Percentiles rank a stretch among this genome's conserved stretches.
Evolutionary conservation across 2,113 vertebrate species (phyloP).

Genomic region (Brachyistius frenatus): DNA sequence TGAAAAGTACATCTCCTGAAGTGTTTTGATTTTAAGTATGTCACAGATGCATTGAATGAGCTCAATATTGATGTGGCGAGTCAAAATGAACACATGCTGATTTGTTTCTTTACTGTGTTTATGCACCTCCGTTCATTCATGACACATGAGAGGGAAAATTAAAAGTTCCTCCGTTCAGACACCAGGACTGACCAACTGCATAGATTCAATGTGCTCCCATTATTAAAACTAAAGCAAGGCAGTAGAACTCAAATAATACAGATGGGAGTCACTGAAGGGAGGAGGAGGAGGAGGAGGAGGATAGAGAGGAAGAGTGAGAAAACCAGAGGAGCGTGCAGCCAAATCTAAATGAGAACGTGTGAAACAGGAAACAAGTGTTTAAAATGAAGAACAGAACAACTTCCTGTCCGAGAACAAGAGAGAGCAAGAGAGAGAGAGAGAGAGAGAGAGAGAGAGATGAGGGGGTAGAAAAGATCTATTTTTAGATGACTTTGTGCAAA

Average conservation of each 20-base stretch:
- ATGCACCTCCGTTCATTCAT: too few relatives aligned
- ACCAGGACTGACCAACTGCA: background rate
- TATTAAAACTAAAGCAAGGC: background rate
- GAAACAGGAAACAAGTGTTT: slow-evolving; percentile 86
- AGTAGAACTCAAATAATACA: background rate
- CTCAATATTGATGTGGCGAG: too few relatives aligned
- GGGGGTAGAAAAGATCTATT: slow-evolving; percentile 37
- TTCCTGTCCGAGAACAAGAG: slow-evolving; percentile 77
- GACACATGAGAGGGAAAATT: too few relatives aligned
- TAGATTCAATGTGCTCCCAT: background rate
- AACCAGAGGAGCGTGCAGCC: slow-evolving; percentile 10
- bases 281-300: background rate
- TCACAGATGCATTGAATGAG: too few relatives aligned
- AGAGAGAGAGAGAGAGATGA: background rate
- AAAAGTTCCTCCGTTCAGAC: background rate
- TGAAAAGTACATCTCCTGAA: too few relatives aligned
- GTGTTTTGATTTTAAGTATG: too few relatives aligned
- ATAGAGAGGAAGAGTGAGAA: background rate
- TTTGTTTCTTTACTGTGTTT: too few relatives aligned
- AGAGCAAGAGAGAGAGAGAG: background rate
- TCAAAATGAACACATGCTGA: too few relatives aligned
- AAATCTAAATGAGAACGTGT: slow-evolving; percentile 69
- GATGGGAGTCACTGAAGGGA: background rate
- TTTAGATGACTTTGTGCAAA: slow-evolving; percentile 57
- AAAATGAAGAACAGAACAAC: slow-evolving; percentile 81